Base-by-base conservation (phyloP, 2,888 invertebrate genomes). In the Auanema freiburgensis region DNA sequence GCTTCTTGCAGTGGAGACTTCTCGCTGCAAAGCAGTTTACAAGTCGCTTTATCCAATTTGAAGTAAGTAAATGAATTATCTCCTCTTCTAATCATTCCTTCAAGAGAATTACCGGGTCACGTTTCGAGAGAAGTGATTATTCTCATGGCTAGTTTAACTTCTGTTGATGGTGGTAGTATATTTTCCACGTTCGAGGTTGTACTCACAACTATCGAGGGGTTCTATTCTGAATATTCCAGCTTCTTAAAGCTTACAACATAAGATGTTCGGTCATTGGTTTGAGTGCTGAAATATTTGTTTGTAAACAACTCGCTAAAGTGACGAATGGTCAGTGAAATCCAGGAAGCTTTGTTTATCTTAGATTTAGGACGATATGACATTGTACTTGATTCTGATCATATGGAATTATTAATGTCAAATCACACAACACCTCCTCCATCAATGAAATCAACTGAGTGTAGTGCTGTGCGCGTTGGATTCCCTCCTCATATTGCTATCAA, bases 111-210 rank as follows among this genome's bases (percentile, higher is more conserved):
- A 77, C 97, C 98, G 0, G 89, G 91, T 0, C 97, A 99, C 86
- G 92, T 95, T 0, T 96, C 96, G 65, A 88, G 94, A 76, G 98
- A 98, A 87, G 88, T 98, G 41, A 87, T 98, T 10, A 88, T 96
- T 1, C 88, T 99, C 24, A 90, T 93, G 87, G 93, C 92, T 2
- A 93, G 95, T 76, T 87, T 98, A 24, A 95, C 96, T 0, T 93
- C 96, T 0, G 96, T 97, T 84, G 98, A 98, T 87, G 97, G 97
- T 1, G 90, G 91, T 18, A 93, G 97, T 83, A 93, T 98, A 46
- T 89, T 88, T 71, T 87, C 88, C 62, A 94, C 94, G 8, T 91
- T 92, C 76, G 88, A 90, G 84, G 90, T 90, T 14, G 14, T 24
- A 21, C 41, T 58, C 23, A 3, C 16, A 11, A 23, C 46, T 58